These are phyloP conservation scores for Xiphorhynchus erythropygius DNA, from an alignment of 2,797 vertebrate genomes.

Conservation along the genomic window DNA sequence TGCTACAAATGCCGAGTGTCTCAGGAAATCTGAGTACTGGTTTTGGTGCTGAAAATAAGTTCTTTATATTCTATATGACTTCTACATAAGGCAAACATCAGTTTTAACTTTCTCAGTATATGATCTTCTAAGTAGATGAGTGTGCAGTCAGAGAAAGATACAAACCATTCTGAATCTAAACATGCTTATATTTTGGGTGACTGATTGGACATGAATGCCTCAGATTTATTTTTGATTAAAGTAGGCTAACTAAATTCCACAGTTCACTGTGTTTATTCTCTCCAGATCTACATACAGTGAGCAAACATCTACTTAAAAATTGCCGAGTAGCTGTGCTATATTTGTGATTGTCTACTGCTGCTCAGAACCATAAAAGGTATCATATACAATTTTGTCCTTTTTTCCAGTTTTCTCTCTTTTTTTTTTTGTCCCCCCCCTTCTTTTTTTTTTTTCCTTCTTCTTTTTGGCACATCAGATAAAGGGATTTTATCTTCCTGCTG, in stretches of 20 bases:
- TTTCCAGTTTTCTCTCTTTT: not conserved
- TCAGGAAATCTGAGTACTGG: not conserved
- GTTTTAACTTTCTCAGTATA: not conserved
- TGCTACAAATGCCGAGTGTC: not conserved
- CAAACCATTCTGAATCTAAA: not conserved
- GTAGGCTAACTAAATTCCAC: constrained; percentile 8
- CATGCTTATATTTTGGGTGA: not conserved
- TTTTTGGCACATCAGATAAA: not conserved
- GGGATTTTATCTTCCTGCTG: not conserved
- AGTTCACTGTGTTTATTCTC: not conserved
- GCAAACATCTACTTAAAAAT: constrained; percentile 14
- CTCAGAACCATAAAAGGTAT: not conserved
- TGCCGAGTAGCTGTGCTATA: not conserved
- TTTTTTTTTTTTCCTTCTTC: fast-evolving
- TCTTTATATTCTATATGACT: not conserved
- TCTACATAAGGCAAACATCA: not conserved
- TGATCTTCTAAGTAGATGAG: not conserved
- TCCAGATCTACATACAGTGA: not conserved
- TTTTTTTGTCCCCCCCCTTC: not conserved
- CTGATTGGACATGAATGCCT: not conserved
- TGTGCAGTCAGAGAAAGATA: not conserved
- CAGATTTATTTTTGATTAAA: not conserved
- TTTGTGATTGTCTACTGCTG: not conserved
- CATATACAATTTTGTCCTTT: not conserved
- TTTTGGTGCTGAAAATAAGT: not conserved